Evolutionary conservation across 2,888 invertebrate species (phyloP), one percentile per base, ranked within the genome.

Genomic region (Acronicta alni): DNA sequence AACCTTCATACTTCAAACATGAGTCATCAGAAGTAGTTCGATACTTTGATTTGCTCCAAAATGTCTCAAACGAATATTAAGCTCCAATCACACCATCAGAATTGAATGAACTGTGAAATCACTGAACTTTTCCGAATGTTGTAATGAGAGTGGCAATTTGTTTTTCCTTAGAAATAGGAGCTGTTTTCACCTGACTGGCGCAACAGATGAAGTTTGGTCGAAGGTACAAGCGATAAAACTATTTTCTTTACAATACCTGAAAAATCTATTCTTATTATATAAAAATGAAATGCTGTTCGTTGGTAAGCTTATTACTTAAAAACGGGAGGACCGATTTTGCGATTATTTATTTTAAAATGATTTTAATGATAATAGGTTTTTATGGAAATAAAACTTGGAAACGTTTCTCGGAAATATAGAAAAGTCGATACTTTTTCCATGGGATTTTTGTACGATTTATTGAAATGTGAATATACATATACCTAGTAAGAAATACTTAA

Each of bases 61-160:
- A 35, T 35, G 35, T 35, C n/a, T 1, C 35, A 35, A 35, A 77
- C 59, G 74, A 75, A 79, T 67, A 62, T 30, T 30, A 74, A 75
- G 76, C 81, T 81, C 84, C 86, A 87, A 88, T 86, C 82, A 84
- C 82, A 84, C 75, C 75, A 81, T 84, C 82, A 83, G 83, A 84
- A 86, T 83, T 81, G 85, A 86, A 88, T 88, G 88, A 82, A 79
- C 84, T 85, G 88, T 88, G 84, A 89, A 89, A 89, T 89, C 84
- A 82, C 83, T 72, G 81, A 85, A 87, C 83, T 88, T 89, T 87
- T 87, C 85, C 84, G 80, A 85, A 87, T 87, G 85, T 84, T 81
- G 86, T 90, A 89, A 89, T 89, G 89, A 90, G 85, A 81, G 80
- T 78, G 84, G 85, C 88, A 87, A 90, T 89, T 89, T 89, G 89